Base-by-base conservation (phyloP, 2,113 vertebrate species). In the Centropus unirufus region DNA sequence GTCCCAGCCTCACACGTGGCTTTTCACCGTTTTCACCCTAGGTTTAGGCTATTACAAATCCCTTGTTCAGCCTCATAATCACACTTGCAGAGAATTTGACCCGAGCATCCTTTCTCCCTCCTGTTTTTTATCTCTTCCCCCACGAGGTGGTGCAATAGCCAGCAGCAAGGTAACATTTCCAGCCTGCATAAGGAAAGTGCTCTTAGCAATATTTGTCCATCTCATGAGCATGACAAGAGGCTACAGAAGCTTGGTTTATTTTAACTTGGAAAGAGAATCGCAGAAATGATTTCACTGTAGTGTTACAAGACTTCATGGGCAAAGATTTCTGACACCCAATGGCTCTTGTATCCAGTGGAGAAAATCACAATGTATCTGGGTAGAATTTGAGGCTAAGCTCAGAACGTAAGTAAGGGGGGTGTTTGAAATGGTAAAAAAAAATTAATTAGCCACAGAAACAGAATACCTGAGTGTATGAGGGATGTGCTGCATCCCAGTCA, bases 101-200 rank as follows among this genome's bases (percentile, higher is more conserved):
- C 1, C n/a, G n/a, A 20, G 40, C 23, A 55, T 44, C 47, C 12
- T 29, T 27, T 62, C 36, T 15, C 6, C 40, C 4, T 58, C 16
- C 34, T 22, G 58, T 19, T 46, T 76, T 58, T 62, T 63, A 29
- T n/a, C 34, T 42, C 17, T 76, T 80, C 29, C 63, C 57, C 93
- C 96, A 91, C 93, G 54, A 77, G 93, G 51, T 95, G 93, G 91
- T 89, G 96, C 89, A 77, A 74, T 40, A 83, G 32, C 2, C 73
- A 74, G 66, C 8, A 34, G 46, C 49, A 91, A 77, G 40, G 55
- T 20, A 34, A 5, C 15, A 1, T 14, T 66, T 13, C 55, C 40
- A 66, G 69, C 12, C 77, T 26, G 49, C 8, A 7, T 2, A 2
- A n/a, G 1, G 26, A 26, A 63, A 18, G n/a, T 58, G 68, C 51